Evolutionary conservation across 2,888 invertebrate species (phyloP), one percentile per base, ranked within the genome.

Genomic region (Epirrita christyi): DNA sequence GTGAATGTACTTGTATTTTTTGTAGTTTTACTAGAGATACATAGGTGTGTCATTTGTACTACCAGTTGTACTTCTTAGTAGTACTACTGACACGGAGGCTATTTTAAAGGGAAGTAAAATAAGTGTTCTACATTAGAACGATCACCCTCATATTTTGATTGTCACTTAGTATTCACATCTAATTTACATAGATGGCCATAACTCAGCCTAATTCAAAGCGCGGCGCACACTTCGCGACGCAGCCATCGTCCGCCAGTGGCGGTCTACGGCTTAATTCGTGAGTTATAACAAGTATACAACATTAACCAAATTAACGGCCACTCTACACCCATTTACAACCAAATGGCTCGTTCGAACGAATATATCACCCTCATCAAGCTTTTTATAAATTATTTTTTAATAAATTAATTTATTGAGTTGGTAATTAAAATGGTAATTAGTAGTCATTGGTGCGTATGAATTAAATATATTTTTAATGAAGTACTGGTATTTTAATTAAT

Each of bases 371-470:
- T 72, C 73, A 75, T 71, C 71, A 66, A 45, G 59, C 61, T 70
- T 72, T 72, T 73, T 77, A 71, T 76, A 76, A 80, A 88, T 85
- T 81, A 85, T 83, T 86, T 81, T 88, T 88, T 85, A 85, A 87
- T 82, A 81, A 86, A 88, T 88, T 85, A 86, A 89, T 90, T 86
- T 88, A 89, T 85, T 72, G 73, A 77, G 79, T 21, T 3, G 2
- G 21, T 83, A 77, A 88, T 88, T 88, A 83, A 82, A 81, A 78
- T 68, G 71, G 27, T 83, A 85, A 87, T 88, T 85, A 84, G 77
- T 82, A 78, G 79, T 83, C 78, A 76, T 80, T 73, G 77, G 78
- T 67, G 59, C 70, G 76, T 70, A 60, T 58, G 59, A 55, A 61
- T 62, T 52, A 62, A 62, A 63, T 63, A 63, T 63, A 62, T 63